These are phyloP conservation scores for Scarus forsteni DNA, from an alignment of 2,797 vertebrate genomes.

Conservation along the genomic window DNA sequence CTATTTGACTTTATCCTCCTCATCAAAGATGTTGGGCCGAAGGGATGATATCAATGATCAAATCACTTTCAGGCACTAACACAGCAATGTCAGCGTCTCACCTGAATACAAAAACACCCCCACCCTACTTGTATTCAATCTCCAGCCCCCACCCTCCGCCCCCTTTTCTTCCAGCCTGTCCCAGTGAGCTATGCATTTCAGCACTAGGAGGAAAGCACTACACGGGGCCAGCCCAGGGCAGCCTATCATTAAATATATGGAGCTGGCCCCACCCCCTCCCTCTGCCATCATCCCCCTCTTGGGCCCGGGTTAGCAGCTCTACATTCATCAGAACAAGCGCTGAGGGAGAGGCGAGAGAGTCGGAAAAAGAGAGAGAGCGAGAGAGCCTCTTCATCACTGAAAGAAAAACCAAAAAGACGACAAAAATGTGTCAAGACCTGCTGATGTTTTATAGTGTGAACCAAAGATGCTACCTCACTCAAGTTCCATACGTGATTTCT, in stretches of 20 bases:
- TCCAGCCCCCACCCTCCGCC: background rate
- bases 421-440: constrained; percentile 90
- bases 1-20: constrained; percentile 69
- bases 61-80: constrained; percentile 71
- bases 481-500: constrained; percentile 99
- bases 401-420: constrained; percentile 72
- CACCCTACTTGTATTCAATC: constrained; percentile 26
- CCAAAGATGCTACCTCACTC: constrained; percentile 99
- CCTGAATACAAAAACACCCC: constrained; percentile 68
- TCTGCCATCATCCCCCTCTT: constrained; percentile 87
- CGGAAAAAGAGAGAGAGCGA: constrained; percentile 81
- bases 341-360: constrained; percentile 83
- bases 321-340: constrained; percentile 86
- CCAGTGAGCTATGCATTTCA: constrained; percentile 91
- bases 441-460: constrained; percentile 99
- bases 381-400: constrained; percentile 86
- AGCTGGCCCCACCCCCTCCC: constrained; percentile 59
- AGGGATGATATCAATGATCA: constrained; percentile 73
- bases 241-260: constrained; percentile 72
- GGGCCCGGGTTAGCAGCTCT: constrained; percentile 76
- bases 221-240: constrained; percentile 72
- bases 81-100: constrained; percentile 72
- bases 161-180: constrained; percentile 26
- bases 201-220: constrained; percentile 98
- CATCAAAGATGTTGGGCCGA: constrained; percentile 59